These are phyloP conservation scores for Agrilus cyanescens DNA, from an alignment of 2,888 invertebrate genomes.

Conservation along the genomic window DNA sequence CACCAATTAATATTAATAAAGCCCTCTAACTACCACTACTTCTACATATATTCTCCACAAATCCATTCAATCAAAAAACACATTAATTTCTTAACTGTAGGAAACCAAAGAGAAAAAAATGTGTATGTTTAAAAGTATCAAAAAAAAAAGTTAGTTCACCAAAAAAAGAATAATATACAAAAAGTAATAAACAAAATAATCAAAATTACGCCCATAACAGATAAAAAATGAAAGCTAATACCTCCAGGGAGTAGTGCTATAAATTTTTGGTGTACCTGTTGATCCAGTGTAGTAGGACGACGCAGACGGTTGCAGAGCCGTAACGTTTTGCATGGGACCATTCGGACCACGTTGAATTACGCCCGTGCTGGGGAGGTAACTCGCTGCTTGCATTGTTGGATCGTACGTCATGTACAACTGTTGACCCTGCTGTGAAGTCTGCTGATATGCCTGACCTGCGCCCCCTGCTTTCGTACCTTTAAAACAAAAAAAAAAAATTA, in stretches of 20 bases:
- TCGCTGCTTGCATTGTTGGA: conserved; percentile 41
- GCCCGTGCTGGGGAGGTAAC: conserved; percentile 51
- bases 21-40: no score
- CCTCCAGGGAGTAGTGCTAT: conserved; percentile 20
- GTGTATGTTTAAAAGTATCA: background rate
- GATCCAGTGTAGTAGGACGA: conserved; percentile 42
- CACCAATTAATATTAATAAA: conserved; percentile 1
- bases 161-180: conserved; percentile 10
- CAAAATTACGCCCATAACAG: background rate
- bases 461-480: conserved; percentile 42
- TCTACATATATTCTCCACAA: conserved; percentile 4
- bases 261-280: conserved; percentile 33
- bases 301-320: conserved; percentile 35
- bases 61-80: background rate
- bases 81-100: background rate
- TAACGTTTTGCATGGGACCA: conserved; percentile 36
- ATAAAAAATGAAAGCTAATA: conserved; percentile 6
- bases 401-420: conserved; percentile 50
- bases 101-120: background rate
- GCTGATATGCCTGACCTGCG: conserved; percentile 45
- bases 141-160: conserved; percentile 2
- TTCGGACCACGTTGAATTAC: conserved; percentile 49
- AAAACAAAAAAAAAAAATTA: background rate
- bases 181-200: conserved; percentile 3
- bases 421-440: conserved; percentile 40